These are phyloP conservation scores for Calameuta pallipes DNA, from an alignment of 2,888 invertebrate genomes.

Conservation along the genomic window DNA sequence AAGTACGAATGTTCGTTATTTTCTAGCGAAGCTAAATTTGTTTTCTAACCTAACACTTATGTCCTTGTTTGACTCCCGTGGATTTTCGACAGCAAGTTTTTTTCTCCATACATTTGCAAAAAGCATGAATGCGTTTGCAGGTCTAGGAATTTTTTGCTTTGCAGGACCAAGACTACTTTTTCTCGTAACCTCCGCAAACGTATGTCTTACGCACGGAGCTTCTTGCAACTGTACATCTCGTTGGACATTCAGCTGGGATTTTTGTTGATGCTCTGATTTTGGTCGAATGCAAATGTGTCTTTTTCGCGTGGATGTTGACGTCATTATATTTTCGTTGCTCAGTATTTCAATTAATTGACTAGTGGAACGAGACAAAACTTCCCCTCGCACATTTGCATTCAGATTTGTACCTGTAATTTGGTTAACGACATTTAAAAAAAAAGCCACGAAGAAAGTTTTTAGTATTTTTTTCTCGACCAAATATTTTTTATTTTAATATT, in stretches of 20 bases:
- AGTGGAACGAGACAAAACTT: constrained; percentile 18
- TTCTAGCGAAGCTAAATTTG: too few relatives aligned
- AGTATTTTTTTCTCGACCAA: too few relatives aligned
- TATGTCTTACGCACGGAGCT: constrained; percentile 20
- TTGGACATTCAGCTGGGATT: constrained; percentile 28
- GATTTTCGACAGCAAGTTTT: constrained; percentile 69
- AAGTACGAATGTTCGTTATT: too few relatives aligned
- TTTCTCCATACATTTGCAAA: constrained; percentile 74
- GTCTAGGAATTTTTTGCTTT: constrained; percentile 70
- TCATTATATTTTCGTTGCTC: constrained; percentile 38
- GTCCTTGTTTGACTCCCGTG: constrained; percentile 73
- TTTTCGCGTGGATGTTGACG: constrained; percentile 10
- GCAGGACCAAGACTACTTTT: constrained; percentile 14
- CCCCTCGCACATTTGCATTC: too few relatives aligned
- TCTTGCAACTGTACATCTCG: constrained; percentile 36
- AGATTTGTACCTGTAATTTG: too few relatives aligned
- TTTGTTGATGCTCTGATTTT: constrained; percentile 28
- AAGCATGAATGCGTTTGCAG: constrained; percentile 75
- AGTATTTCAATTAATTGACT: constrained; percentile 47
- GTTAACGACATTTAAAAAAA: too few relatives aligned
- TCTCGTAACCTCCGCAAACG: too few relatives aligned
- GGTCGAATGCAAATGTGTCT: constrained; percentile 44
- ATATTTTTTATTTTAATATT: too few relatives aligned
- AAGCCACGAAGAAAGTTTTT: too few relatives aligned
- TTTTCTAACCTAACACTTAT: constrained; percentile 69